phyloP scores from a whole-genome alignment of 1,140 invertebrate genomes.

The Drosophila mayri region DNA sequence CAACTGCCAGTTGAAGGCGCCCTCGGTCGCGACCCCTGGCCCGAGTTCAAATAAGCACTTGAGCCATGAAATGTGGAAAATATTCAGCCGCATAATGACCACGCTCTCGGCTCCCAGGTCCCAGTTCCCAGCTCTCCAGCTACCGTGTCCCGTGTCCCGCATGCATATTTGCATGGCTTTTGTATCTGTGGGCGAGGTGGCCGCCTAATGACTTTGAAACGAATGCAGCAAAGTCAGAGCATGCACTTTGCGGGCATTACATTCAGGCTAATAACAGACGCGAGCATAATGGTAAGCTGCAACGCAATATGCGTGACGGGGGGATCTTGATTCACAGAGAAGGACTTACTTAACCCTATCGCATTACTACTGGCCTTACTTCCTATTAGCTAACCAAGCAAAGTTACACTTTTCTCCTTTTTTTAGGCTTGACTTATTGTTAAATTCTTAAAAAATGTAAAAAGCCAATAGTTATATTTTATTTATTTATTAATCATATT shows the following conservation, averaged over 20 bases:
- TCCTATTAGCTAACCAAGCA: neutral
- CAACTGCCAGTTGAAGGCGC: conserved; percentile 53
- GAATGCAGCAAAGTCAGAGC: conserved; percentile 69
- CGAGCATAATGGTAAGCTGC: conserved; percentile 64
- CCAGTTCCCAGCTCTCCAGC: neutral
- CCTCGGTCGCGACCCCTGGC: conserved; percentile 11
- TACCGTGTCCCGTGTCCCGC: neutral
- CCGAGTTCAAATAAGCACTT: conserved; percentile 71
- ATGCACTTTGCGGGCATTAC: conserved; percentile 80
- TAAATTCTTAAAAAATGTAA: no score
- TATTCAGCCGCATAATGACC: conserved; percentile 80
- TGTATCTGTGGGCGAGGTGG: conserved; percentile 18
- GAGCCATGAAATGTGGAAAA: conserved; percentile 75
- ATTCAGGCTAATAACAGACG: conserved; percentile 74
- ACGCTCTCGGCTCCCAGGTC: conserved; percentile 5
- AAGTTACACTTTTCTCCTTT: neutral
- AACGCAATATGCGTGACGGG: conserved; percentile 63
- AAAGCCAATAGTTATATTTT: no score
- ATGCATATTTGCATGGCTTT: conserved; percentile 9
- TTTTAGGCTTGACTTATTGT: no score
- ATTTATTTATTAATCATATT: neutral
- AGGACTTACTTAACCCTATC: neutral
- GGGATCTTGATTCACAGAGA: conserved; percentile 3
- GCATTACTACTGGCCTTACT: neutral
- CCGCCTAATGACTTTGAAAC: conserved; percentile 76